These are phyloP conservation scores for Cephus pygmeus DNA, from an alignment of 2,888 invertebrate species.

Conservation along the genomic window DNA sequence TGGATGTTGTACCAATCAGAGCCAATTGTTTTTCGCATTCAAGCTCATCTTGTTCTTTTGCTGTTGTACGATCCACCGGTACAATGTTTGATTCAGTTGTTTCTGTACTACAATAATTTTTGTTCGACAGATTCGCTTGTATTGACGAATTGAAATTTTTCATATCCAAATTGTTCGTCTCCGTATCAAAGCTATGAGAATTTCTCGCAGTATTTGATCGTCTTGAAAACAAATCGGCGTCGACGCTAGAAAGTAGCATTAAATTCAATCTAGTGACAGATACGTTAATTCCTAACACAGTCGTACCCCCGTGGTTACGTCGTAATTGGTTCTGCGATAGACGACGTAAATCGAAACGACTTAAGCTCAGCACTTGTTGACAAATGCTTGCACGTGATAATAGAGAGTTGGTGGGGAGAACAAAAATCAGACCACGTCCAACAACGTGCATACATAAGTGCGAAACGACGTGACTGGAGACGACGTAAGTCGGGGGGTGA, in stretches of 20 bases:
- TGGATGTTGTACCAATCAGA: slow-evolving; percentile 27
- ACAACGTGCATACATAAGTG: too few relatives aligned
- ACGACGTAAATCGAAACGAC: background rate
- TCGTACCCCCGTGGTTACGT: background rate
- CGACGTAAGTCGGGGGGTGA: background rate
- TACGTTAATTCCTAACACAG: background rate
- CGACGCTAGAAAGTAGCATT: background rate
- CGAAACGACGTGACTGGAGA: too few relatives aligned
- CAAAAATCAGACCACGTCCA: too few relatives aligned
- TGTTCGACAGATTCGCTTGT: background rate
- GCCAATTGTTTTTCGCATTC: background rate
- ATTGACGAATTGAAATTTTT: background rate
- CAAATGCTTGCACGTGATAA: too few relatives aligned
- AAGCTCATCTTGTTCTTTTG: background rate
- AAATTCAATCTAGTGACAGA: background rate
- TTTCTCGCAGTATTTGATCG: background rate
- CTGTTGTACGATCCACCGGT: background rate
- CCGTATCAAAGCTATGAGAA: background rate
- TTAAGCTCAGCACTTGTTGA: background rate
- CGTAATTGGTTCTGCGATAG: background rate
- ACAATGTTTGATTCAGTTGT: background rate
- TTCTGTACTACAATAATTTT: background rate
- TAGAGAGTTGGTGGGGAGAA: too few relatives aligned
- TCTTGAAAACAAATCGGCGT: background rate
- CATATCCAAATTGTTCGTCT: background rate